Conservation (phyloP, 2,888 invertebrate species). For the Desoria tigrina region DNA sequence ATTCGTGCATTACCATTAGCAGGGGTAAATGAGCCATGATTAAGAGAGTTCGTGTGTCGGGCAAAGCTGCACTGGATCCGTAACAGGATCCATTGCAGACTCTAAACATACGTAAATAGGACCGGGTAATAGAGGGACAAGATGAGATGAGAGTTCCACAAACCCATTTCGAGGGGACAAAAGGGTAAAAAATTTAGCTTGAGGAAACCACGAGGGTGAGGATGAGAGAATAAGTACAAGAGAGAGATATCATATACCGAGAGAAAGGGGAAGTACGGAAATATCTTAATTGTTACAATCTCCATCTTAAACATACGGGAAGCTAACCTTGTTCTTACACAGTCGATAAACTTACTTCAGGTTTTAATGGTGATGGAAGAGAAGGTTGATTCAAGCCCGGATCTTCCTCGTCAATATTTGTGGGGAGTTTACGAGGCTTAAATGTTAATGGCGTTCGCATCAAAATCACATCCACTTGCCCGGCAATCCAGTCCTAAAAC, state of each 20-base stretch:
- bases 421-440: slow-evolving; percentile 67
- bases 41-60: slow-evolving; percentile 7
- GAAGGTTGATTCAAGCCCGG: slow-evolving; percentile 55
- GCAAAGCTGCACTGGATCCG: neutral
- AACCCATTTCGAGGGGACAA: no score
- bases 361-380: slow-evolving; percentile 51
- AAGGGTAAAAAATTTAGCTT: no score
- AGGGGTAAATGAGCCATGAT: slow-evolving; percentile 40
- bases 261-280: neutral
- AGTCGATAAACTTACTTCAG: slow-evolving; percentile 45
- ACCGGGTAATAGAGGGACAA: no score
- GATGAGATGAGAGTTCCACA: no score
- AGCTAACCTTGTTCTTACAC: neutral
- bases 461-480: slow-evolving; percentile 71
- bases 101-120: no score
- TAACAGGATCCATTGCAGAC: neutral
- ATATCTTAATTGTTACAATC: slow-evolving; percentile 23
- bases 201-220: no score
- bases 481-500: slow-evolving; percentile 69
- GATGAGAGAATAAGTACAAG: no score
- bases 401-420: slow-evolving; percentile 63
- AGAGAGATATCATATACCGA: no score
- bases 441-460: slow-evolving; percentile 73
- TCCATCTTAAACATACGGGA: slow-evolving; percentile 3
- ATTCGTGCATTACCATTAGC: slow-evolving; percentile 37